Evolutionary conservation across 2,888 invertebrate species (phyloP), one percentile per base, ranked within the genome.

Genomic region (Odontomyia ornata): DNA sequence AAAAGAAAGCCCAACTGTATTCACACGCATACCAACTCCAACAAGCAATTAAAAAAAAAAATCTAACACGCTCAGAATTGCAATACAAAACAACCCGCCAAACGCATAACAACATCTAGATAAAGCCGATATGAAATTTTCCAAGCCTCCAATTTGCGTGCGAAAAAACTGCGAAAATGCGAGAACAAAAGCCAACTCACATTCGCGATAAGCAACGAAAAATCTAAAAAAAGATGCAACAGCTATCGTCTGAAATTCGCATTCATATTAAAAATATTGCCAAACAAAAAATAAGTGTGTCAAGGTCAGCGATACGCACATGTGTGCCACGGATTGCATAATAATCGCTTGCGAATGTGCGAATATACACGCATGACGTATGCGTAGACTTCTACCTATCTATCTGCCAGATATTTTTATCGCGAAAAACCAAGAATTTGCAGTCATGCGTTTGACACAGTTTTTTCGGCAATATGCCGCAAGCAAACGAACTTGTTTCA

Each of bases 281-380:
- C 56, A 56, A 56, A 23, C 60, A 60, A 60, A 60, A 60, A 60
- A 60, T 60, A 60, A 60, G 60, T 71, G 47, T 71, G 71, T 71
- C 71, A 71, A 71, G 71, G 71, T 71, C 71, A 71, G 47, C 71
- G 25, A 11, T 25, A 71, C 71, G 71, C 71, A 71, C 67, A 67
- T 67, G 67, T 67, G 67, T 67, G 43, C 13, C 25, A 23, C 5
- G n/a, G n/a, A 67, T 43, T 67, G 67, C 67, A 13, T 67, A 67
- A 67, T 21, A 30, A 13, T 18, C 13, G 60, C 2, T 25, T 7
- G 7, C 60, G 30, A 30, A 21, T 30, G 36, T 65, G 28, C 36
- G 0, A 30, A 65, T 25, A 64, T 27, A 67, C 36, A 67, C 67
- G 71, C 71, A 47, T 25, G 47, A 71, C 71, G 47, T 36, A 52